phyloP scores from a whole-genome alignment of 1,140 invertebrate species.

The Pygmarrhopalites habei region DNA sequence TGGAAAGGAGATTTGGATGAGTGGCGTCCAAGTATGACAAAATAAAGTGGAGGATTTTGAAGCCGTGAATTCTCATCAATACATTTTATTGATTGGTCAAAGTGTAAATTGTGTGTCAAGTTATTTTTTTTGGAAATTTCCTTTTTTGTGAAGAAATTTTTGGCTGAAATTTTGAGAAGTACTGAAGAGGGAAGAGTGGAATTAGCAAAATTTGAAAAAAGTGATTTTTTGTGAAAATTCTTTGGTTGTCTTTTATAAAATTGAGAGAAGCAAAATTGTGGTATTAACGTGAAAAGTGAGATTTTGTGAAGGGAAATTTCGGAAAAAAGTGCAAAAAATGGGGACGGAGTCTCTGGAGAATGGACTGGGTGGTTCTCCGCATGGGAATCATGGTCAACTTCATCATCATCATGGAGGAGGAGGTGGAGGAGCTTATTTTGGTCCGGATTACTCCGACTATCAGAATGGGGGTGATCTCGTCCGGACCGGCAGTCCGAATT shows the following conservation, averaged over 20 bases:
- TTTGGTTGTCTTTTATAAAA: no score
- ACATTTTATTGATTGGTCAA: no score
- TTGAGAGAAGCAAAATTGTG: background rate
- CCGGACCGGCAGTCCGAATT: conserved; percentile 62
- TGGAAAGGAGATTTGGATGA: no score
- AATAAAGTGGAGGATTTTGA: background rate
- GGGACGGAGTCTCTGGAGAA: conserved; percentile 17
- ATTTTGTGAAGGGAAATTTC: background rate
- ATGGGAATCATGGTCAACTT: background rate
- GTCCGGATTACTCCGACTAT: conserved; percentile 31
- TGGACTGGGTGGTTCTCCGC: background rate
- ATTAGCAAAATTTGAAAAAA: background rate
- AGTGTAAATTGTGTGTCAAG: no score
- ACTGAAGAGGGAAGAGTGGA: no score
- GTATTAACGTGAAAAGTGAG: background rate
- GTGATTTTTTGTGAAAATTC: no score
- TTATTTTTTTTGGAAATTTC: no score
- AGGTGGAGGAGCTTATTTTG: conserved; percentile 28
- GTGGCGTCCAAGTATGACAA: no score
- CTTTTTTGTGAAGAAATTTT: no score
- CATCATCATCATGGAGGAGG: background rate
- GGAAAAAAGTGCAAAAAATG: conserved; percentile 4
- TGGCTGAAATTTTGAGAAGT: no score
- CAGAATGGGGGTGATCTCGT: conserved; percentile 34
- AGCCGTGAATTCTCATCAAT: background rate